Evolutionary conservation across 2,797 vertebrate species (phyloP), one percentile per base, ranked within the genome.

Genomic region (Natrix natrix): DNA sequence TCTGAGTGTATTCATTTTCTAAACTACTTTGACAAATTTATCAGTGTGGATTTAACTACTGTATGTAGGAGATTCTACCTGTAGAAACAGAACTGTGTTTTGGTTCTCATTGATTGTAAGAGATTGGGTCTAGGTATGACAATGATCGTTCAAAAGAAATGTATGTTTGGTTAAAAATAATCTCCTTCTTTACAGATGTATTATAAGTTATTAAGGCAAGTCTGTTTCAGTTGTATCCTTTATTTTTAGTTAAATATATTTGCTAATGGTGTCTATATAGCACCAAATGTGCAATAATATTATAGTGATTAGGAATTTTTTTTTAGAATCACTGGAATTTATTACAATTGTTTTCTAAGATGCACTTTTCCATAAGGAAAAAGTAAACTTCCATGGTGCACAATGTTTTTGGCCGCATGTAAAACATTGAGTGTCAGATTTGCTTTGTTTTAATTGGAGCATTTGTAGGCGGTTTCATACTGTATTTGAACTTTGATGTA

Each of bases 241-340:
- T 96, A 87, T 97, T 98, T 95, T 96, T 95, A 96, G 96, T 96
- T 96, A 91, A 96, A 97, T 89, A 94, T 96, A 96, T 97, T 98
- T 97, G 97, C 97, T 98, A 97, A 97, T 97, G 95, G 97, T 98
- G 97, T 97, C 97, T 96, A 94, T 97, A 96, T 96, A 97, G 96
- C 96, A 97, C 97, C 98, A 96, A 96, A 95, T 96, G 92, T 55
- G 94, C 97, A 95, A 96, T 97, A 97, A 97, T 92, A 96, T 95
- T 92, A 96, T 95, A 96, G 95, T 97, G 97, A 97, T 92, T 96
- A 97, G 97, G 96, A 96, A 90, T 97, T 98, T 74, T 97, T 97
- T 97, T 98, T 97, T 97, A 97, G 97, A 97, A 98, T 98, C 98
- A 98, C 97, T 98, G 97, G 98, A 98, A 98, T 97, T 97, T 95